Evolutionary conservation across 2,113 vertebrate genomes (phyloP), one percentile per base, ranked within the genome.

Genomic region (Apteryx owenii): DNA sequence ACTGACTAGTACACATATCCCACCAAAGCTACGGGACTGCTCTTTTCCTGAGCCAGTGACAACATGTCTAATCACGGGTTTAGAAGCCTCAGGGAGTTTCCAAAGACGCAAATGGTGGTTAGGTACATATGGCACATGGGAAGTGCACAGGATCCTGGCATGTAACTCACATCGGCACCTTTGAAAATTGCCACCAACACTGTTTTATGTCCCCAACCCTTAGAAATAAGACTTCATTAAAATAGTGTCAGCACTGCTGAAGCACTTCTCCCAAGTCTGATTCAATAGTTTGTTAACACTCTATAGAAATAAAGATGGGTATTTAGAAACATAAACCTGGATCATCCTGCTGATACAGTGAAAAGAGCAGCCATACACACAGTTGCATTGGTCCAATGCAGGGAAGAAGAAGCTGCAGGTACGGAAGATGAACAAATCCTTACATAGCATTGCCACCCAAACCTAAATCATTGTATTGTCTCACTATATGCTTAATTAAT

Each of bases 81-180:
- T 72, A 73, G 42, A 88, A 93, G 20, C 15, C n/a, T 10, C 20
- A 54, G 11, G 54, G 25, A 16, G 19, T 81, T 95, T 86, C 64
- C 76, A 60, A 50, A 53, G 29, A 36, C 17, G 18, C 17, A 83
- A 51, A 51, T n/a, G 10, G 44, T 40, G 65, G 36, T 4, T 51
- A 65, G 7, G 9, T 53, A n/a, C 8, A 53, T 36, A 83, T 77
- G 10, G 12, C 21, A 87, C 29, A 64, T 4, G 7, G 12, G 20
- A 87, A 69, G 7, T 40, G 38, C 62, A 62, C 51, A 31, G 36
- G 22, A 81, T 78, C 54, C 16, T 7, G 25, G 20, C n/a, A 65
- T 0, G 0, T 4, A 53, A 12, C 42, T 81, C 54, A 36, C 3
- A 22, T 0, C 38, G 7, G 22, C 28, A 69, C 7, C 9, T 44